These are phyloP conservation scores for Cantharis flavilabris DNA, from an alignment of 2,888 invertebrate species.

Conservation along the genomic window DNA sequence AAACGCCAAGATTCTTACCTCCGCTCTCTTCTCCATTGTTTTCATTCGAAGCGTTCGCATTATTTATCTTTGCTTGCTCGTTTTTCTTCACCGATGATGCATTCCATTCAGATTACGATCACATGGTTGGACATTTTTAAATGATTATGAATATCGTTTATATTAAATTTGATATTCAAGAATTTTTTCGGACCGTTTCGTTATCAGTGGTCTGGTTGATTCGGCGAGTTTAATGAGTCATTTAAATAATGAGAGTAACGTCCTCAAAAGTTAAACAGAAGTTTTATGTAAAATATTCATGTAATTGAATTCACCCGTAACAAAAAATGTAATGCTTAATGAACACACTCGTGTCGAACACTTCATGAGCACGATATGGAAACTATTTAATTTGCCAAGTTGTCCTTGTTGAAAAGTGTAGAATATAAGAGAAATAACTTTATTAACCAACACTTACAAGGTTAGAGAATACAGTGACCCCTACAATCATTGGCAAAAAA, in stretches of 20 bases:
- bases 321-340: constrained; percentile 19
- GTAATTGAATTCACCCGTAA: constrained; percentile 20
- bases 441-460: constrained; percentile 28
- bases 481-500: constrained; percentile 28
- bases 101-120: not conserved
- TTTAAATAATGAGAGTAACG: constrained; percentile 12
- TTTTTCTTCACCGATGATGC: not conserved
- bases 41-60: not conserved
- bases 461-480: constrained; percentile 30
- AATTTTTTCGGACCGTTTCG: not conserved
- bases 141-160: not conserved
- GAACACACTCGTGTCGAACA: constrained; percentile 22
- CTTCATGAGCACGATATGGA: constrained; percentile 20
- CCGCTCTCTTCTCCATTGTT: not conserved
- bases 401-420: constrained; percentile 31
- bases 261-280: constrained; percentile 6
- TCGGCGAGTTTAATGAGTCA: not conserved
- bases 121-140: not conserved
- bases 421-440: constrained; percentile 24
- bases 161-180: not conserved
- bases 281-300: constrained; percentile 3
- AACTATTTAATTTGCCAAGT: constrained; percentile 24
- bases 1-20: not conserved
- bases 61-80: not conserved
- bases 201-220: not conserved